phyloP scores from a whole-genome alignment of 2,888 invertebrate species.

The Cataglyphis altisquamis region DNA sequence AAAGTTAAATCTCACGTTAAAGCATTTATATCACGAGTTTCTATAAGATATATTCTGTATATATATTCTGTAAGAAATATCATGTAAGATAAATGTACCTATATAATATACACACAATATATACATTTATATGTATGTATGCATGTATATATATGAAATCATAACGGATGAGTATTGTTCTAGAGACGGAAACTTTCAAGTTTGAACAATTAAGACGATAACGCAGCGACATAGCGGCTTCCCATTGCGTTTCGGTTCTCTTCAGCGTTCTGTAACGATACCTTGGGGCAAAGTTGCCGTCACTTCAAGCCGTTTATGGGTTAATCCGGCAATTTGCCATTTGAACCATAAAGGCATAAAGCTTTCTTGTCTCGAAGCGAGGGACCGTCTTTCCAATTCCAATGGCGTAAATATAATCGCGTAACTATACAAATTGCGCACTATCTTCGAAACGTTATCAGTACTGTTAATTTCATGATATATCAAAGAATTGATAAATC shows the following conservation, averaged over 20 bases:
- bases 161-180: constrained; percentile 27
- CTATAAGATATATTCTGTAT: no score
- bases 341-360: constrained; percentile 71
- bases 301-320: constrained; percentile 72
- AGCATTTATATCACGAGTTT: constrained; percentile 2
- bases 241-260: constrained; percentile 62
- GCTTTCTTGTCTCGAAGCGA: constrained; percentile 59
- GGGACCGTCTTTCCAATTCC: constrained; percentile 56
- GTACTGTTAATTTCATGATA: constrained; percentile 1
- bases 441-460: constrained; percentile 7
- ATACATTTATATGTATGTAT: constrained; percentile 10
- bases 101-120: background rate
- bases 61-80: no score
- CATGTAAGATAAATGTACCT: no score
- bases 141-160: constrained; percentile 22
- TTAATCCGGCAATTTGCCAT: constrained; percentile 70
- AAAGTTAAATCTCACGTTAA: background rate
- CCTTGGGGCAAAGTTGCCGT: constrained; percentile 72
- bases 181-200: constrained; percentile 43
- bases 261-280: constrained; percentile 69
- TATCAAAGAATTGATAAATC: background rate
- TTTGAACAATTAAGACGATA: constrained; percentile 69
- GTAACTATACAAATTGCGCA: constrained; percentile 49
- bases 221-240: constrained; percentile 60
- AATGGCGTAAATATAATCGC: constrained; percentile 39